Base-by-base conservation (phyloP, 2,888 invertebrate species). In the Amiota communis region DNA sequence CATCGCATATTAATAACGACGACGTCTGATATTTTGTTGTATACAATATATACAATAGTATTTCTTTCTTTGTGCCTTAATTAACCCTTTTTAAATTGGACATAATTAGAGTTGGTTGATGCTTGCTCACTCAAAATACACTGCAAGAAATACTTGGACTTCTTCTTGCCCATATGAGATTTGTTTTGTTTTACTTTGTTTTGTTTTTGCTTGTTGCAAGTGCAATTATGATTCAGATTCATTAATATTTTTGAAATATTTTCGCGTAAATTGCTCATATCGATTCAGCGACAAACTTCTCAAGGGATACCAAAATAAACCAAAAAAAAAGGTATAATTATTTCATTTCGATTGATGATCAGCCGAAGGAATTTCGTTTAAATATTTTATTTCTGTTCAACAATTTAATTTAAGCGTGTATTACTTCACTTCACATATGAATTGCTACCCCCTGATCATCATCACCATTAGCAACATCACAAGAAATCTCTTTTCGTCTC, bases 11-110 rank as follows among this genome's bases (percentile, higher is more conserved):
- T 85, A 86, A 85, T 85, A 85, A 86, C 81, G 84, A 80, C 81
- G 17, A 59, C 15, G 10, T 23, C 49, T 23, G 47, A 46, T 53
- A 51, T 23, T 53, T 47, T 65, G 47, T 65, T 36, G 36, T 36
- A 36, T n/a, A n/a, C n/a, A n/a, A n/a, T n/a, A n/a, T 6, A 36
- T 36, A 36, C 6, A 6, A 6, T 36, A 36, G 36, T 36, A 36
- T 36, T 36, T 36, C 36, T 36, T 53, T 53, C 82, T 84, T 81
- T 83, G 83, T 80, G 86, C 83, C 82, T 87, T 87, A 87, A 87
- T 87, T 87, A 87, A 86, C 85, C 86, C 84, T 87, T 86, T 86
- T 86, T 85, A 87, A 87, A 87, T 87, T 86, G 87, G 82, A 81
- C 85, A 86, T 86, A 86, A 85, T 85, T 85, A 85, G 83, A 81